A percentile compares a stretch with the other conserved stretches of the same genome.
These are phyloP conservation scores for Rallus crepitans DNA, from an alignment of 2,797 vertebrate genomes.

Conservation along the genomic window DNA sequence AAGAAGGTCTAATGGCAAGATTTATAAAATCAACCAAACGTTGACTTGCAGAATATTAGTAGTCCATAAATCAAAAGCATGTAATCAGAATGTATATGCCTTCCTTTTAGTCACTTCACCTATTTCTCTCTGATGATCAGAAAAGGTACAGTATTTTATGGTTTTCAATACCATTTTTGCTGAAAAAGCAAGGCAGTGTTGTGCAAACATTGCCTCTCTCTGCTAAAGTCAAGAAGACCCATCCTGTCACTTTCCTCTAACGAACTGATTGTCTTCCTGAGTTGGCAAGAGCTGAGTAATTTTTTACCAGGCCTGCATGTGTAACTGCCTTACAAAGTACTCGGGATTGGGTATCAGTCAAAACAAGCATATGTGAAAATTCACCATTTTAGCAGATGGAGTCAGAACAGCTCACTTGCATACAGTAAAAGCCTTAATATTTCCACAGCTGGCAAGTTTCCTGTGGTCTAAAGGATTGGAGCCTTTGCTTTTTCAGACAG, in stretches of 20 bases:
- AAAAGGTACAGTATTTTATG: background rate
- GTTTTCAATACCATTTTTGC: background rate
- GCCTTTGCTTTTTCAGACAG: background rate
- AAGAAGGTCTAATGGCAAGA: background rate
- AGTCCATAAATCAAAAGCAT: background rate
- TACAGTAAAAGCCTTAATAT: conserved; percentile 32
- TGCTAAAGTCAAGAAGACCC: background rate
- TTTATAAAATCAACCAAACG: background rate
- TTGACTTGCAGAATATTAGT: background rate
- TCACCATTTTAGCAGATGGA: conserved; percentile 47
- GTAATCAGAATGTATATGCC: background rate
- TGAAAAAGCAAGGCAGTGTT: background rate
- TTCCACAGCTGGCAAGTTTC: conserved; percentile 45
- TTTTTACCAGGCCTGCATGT: background rate
- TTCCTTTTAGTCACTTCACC: background rate
- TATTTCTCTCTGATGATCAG: background rate
- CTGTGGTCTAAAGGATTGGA: background rate
- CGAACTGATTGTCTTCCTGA: background rate
- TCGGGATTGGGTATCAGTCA: conserved; percentile 4
- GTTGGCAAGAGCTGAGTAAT: background rate
- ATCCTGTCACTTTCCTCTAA: background rate
- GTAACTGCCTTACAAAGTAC: background rate
- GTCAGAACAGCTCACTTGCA: conserved; percentile 4
- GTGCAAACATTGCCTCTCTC: background rate
- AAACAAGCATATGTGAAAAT: conserved; percentile 28